Percentiles rank a stretch among this genome's conserved stretches.
These are phyloP conservation scores for Lepidurus packardi DNA, from an alignment of 1,140 invertebrate species.

Conservation along the genomic window DNA sequence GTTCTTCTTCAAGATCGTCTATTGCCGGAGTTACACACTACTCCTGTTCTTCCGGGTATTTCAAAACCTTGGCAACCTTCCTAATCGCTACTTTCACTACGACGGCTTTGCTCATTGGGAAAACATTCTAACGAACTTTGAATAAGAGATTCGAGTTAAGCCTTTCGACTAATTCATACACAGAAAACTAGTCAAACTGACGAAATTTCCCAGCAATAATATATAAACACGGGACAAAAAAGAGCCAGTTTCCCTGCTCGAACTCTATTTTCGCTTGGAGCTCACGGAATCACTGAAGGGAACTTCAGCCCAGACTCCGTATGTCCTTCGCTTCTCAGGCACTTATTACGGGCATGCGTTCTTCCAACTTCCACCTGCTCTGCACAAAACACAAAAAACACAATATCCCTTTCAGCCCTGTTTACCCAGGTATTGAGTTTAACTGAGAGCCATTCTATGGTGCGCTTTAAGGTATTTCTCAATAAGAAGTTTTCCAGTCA, in stretches of 20 bases:
- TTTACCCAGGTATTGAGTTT: no score
- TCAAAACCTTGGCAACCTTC: background rate
- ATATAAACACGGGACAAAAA: no score
- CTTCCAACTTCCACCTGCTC: background rate
- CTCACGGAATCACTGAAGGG: background rate
- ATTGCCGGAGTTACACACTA: background rate
- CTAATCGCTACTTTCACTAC: no score
- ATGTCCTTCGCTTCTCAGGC: background rate
- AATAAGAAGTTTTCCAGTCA: no score
- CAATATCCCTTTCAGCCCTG: background rate
- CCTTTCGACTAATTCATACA: no score
- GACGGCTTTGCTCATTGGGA: no score
- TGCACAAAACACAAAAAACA: background rate
- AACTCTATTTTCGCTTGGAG: background rate
- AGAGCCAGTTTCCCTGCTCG: background rate
- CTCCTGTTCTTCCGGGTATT: background rate
- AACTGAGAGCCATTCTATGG: no score
- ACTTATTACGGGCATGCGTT: background rate
- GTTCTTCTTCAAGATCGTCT: background rate
- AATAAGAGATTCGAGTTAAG: no score
- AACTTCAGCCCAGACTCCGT: background rate
- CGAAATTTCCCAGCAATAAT: no score
- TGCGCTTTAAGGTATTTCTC: no score
- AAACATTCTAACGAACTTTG: no score
- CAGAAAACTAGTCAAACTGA: no score